These are phyloP conservation scores for Lasioglossum malachurum DNA, from an alignment of 2,888 invertebrate species.

Conservation along the genomic window DNA sequence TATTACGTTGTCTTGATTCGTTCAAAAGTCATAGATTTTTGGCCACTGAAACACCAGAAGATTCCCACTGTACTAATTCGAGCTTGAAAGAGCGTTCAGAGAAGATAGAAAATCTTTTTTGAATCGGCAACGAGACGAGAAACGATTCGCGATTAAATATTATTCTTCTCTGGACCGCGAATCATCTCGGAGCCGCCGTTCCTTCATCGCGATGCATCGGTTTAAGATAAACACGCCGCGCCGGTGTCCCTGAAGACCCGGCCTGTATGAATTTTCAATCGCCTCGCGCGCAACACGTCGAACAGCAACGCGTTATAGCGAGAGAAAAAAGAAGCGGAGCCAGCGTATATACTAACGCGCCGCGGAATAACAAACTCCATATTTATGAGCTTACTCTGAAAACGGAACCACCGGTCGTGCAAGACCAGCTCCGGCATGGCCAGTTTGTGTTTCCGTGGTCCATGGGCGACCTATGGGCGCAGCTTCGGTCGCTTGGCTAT, in stretches of 20 bases:
- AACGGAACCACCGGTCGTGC: conserved; percentile 59
- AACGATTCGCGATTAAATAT: conserved; percentile 20
- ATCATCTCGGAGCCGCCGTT: not conserved
- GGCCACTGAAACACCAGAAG: no score
- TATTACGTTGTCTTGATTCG: no score
- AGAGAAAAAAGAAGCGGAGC: conserved; percentile 13
- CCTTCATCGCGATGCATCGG: conserved; percentile 42
- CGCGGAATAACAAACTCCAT: conserved; percentile 69
- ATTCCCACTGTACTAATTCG: not conserved
- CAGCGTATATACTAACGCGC: conserved; percentile 13
- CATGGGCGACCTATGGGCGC: not conserved
- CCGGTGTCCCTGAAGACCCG: conserved; percentile 53
- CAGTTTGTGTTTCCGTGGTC: conserved; percentile 28
- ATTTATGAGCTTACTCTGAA: conserved; percentile 75
- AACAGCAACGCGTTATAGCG: not conserved
- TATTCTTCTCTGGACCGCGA: conserved; percentile 19
- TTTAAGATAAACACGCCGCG: conserved; percentile 66
- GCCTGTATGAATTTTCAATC: conserved; percentile 69
- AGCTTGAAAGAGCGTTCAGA: not conserved
- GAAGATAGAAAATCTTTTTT: not conserved
- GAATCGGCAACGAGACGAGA: not conserved
- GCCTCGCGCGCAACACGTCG: conserved; percentile 41
- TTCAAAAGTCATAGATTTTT: no score
- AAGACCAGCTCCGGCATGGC: not conserved
- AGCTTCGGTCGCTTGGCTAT: conserved; percentile 17